A percentile compares a stretch with the other conserved stretches of the same genome.
phyloP scores from a whole-genome alignment of 2,888 invertebrate species.

The Phytoseiulus persimilis region DNA sequence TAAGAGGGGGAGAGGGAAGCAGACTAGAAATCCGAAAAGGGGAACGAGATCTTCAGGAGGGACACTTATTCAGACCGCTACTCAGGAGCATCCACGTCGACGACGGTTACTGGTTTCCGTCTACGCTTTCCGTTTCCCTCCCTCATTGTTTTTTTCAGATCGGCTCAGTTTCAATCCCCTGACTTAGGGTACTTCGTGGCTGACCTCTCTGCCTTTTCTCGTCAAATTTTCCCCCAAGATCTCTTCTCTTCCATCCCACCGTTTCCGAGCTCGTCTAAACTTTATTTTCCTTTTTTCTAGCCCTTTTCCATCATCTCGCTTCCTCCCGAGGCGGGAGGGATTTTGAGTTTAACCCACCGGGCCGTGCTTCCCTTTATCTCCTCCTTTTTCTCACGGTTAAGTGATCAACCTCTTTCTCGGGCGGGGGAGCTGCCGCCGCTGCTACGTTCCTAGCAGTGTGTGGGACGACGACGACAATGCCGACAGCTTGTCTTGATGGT shows the following conservation, averaged over 20 bases:
- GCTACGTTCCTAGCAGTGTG: background rate
- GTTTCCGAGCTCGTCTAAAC: too few species aligned
- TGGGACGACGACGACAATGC: background rate
- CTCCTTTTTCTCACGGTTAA: conserved; percentile 9
- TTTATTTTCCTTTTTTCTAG: background rate
- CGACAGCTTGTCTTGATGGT: conserved; percentile 5
- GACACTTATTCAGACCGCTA: background rate
- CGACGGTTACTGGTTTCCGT: background rate
- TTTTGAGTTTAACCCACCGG: background rate
- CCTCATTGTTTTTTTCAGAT: too few species aligned
- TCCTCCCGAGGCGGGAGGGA: background rate
- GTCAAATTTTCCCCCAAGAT: too few species aligned
- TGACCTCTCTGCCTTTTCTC: too few species aligned
- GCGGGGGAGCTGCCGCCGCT: background rate
- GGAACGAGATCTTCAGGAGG: background rate
- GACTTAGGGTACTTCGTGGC: too few species aligned
- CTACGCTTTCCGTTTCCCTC: background rate
- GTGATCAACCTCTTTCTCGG: conserved; percentile 6
- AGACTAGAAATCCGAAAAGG: background rate
- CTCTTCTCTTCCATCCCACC: too few species aligned
- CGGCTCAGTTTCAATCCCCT: too few species aligned
- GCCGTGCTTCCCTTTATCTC: background rate
- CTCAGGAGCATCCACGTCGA: background rate
- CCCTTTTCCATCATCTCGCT: background rate
- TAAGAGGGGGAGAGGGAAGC: background rate